These are phyloP conservation scores for Metopia argyrocephala DNA, from an alignment of 2,888 invertebrate species.

Conservation along the genomic window DNA sequence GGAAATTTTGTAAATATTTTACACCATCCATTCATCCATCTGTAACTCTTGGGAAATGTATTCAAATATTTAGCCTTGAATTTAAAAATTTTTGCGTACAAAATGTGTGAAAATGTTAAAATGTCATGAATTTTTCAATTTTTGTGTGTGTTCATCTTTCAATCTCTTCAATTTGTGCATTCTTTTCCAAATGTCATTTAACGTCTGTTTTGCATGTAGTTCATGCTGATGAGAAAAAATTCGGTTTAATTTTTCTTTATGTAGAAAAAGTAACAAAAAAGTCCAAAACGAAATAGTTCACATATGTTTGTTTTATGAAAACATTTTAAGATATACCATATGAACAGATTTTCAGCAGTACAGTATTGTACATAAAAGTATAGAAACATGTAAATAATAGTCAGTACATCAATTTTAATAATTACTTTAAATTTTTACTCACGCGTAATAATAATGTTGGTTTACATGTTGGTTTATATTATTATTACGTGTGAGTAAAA, in stretches of 20 bases:
- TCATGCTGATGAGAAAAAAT: constrained; percentile 52
- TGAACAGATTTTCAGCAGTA: too few species aligned
- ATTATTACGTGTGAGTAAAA: too few species aligned
- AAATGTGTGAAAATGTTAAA: constrained; percentile 64
- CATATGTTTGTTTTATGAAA: not conserved
- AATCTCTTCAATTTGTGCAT: not conserved
- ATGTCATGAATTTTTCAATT: constrained; percentile 40
- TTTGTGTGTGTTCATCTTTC: not conserved
- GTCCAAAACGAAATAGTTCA: too few species aligned
- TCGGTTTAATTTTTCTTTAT: constrained; percentile 6
- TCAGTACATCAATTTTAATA: too few species aligned
- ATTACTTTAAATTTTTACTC: too few species aligned
- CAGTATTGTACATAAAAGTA: too few species aligned
- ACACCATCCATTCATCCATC: not conserved
- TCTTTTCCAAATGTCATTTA: constrained; percentile 19
- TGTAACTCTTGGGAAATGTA: constrained; percentile 34
- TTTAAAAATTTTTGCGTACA: constrained; percentile 41
- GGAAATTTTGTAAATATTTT: constrained; percentile 45
- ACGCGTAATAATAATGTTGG: too few species aligned
- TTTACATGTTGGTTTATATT: too few species aligned
- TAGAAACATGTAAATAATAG: too few species aligned
- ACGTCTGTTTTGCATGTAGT: constrained; percentile 7
- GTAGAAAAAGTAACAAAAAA: not conserved
- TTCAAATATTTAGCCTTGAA: constrained; percentile 57
- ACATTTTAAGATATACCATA: too few species aligned